Conservation (phyloP, 2,888 invertebrate genomes). For the Coleophora deauratella region DNA sequence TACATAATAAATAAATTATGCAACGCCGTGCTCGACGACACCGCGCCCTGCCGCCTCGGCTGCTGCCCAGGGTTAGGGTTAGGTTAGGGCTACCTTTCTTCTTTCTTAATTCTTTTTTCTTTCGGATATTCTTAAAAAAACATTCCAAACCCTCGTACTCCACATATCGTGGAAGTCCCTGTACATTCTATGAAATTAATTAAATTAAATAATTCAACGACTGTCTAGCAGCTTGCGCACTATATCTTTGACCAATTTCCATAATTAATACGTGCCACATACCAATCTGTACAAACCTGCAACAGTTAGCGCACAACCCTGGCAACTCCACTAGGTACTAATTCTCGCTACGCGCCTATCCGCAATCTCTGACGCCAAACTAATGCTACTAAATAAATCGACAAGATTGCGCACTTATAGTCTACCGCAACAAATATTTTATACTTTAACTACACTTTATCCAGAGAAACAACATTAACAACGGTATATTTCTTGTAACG, state of each 20-base stretch:
- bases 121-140: too few species aligned
- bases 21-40: slow-evolving; percentile 53
- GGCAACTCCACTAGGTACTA: slow-evolving; percentile 8
- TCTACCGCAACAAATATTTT: slow-evolving; percentile 20
- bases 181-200: too few species aligned
- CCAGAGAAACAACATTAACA: slow-evolving; percentile 16
- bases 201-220: too few species aligned
- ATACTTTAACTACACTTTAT: slow-evolving; percentile 25
- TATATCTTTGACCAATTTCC: background rate
- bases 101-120: too few species aligned
- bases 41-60: slow-evolving; percentile 25
- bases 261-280: too few species aligned
- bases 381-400: slow-evolving; percentile 15
- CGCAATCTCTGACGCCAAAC: slow-evolving; percentile 15
- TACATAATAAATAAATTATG: slow-evolving; percentile 70
- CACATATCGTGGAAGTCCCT: too few species aligned
- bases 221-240: too few species aligned
- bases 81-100: too few species aligned
- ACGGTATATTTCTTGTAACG: too few species aligned
- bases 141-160: too few species aligned
- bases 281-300: too few species aligned
- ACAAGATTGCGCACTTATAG: slow-evolving; percentile 25
- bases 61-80: slow-evolving; percentile 5
- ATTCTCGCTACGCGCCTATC: slow-evolving; percentile 6
- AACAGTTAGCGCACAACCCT: slow-evolving; percentile 5